These are phyloP conservation scores for Portunus trituberculatus DNA, from an alignment of 1,140 invertebrate species.

Conservation along the genomic window DNA sequence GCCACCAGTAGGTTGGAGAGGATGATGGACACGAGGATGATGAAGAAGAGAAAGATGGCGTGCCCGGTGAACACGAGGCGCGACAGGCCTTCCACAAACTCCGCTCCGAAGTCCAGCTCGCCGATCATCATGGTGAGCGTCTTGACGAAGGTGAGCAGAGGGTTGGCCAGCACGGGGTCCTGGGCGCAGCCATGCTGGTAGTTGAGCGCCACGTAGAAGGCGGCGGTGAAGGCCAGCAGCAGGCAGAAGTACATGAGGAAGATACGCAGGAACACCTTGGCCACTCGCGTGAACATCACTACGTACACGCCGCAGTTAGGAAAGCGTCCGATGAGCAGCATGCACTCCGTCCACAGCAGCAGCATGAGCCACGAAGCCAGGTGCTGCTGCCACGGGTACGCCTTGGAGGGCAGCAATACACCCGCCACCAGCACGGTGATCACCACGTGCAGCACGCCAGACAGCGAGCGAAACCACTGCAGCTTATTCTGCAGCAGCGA, in stretches of 20 bases:
- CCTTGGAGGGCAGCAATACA: conserved; percentile 49
- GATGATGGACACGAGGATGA: conserved; percentile 85
- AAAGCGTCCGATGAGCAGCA: conserved; percentile 82
- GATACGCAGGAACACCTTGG: conserved; percentile 78
- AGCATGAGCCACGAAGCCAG: conserved; percentile 82
- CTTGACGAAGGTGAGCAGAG: conserved; percentile 81
- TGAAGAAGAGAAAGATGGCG: conserved; percentile 84
- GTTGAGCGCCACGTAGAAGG: conserved; percentile 82
- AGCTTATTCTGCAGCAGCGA: conserved; percentile 68
- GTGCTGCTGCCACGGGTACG: conserved; percentile 81
- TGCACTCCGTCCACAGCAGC: conserved; percentile 83
- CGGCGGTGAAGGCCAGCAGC: conserved; percentile 83
- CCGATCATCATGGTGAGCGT: conserved; percentile 84
- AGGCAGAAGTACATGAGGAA: conserved; percentile 82
- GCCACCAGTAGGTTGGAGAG: conserved; percentile 85
- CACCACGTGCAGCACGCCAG: conserved; percentile 73
- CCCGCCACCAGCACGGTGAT: conserved; percentile 74
- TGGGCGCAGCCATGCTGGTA: conserved; percentile 79
- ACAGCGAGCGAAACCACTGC: conserved; percentile 72
- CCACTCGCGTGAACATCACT: conserved; percentile 77
- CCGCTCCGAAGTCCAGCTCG: conserved; percentile 82
- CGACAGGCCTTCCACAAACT: conserved; percentile 80
- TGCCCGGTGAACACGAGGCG: conserved; percentile 79
- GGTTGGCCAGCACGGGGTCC: conserved; percentile 80
- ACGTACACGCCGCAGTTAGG: conserved; percentile 78